Conservation (phyloP, 1,140 invertebrate species). For the Aethina tumida region DNA sequence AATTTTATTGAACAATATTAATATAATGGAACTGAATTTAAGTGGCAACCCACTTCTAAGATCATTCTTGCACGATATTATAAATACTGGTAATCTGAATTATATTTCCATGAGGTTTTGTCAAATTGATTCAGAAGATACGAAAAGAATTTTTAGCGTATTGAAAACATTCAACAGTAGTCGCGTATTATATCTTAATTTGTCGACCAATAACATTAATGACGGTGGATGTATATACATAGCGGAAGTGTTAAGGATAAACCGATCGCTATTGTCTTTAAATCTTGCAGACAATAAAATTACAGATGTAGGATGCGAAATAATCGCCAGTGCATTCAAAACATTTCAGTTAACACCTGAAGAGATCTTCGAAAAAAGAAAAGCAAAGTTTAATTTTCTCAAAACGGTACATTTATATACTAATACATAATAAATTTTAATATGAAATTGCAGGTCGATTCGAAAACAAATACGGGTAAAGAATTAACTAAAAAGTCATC, state of each 20-base stretch:
- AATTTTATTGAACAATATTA: conserved; percentile 18
- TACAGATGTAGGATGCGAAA: conserved; percentile 18
- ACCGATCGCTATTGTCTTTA: conserved; percentile 26
- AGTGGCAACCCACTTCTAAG: conserved; percentile 28
- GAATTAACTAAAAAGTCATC: too few species aligned
- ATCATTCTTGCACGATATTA: conserved; percentile 11
- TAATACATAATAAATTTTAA: too few species aligned
- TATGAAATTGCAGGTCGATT: too few species aligned
- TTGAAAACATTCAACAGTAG: conserved; percentile 9
- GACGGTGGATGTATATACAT: conserved; percentile 13
- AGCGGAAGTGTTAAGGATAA: conserved; percentile 16
- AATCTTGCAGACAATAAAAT: conserved; percentile 32
- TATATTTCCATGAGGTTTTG: conserved; percentile 28
- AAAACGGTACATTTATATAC: too few species aligned
- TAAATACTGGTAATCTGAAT: conserved; percentile 14
- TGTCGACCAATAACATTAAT: conserved; percentile 16
- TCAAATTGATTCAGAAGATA: conserved; percentile 23
- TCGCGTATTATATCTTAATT: conserved; percentile 13
- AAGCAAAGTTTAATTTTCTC: conserved; percentile 9
- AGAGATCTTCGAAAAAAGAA: conserved; percentile 22
- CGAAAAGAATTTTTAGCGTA: conserved; percentile 22
- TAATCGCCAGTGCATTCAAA: conserved; percentile 19
- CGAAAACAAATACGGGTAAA: too few species aligned
- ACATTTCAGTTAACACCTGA: conserved; percentile 23
- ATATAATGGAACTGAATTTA: conserved; percentile 25